Base-by-base conservation (phyloP, 2,797 vertebrate genomes). In the Linurgus olivaceus region DNA sequence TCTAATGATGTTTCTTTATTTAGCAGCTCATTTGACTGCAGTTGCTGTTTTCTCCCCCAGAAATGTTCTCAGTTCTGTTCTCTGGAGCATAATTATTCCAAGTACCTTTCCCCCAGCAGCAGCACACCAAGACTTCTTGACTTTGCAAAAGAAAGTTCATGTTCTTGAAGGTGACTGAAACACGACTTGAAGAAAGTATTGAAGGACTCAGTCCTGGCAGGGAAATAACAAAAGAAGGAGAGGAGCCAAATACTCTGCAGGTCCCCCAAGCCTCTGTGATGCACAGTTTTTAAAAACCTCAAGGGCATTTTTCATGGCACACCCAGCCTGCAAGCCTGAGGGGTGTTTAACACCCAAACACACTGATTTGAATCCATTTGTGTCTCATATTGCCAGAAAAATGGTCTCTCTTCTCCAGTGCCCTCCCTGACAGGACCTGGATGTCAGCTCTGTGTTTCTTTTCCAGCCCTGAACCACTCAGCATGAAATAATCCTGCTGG, bases 1-100 rank as follows among this genome's bases (percentile, higher is more conserved):
- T 82, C 61, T 72, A 58, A 79, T 44, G 78, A 82, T 52, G 96
- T 94, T 98, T 96, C 97, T 91, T 95, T 90, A 95, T 96, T 97
- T 96, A 97, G 80, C 79, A 33, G 76, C 80, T 90, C 44, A 16
- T 96, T 96, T 95, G 78, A 68, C 90, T 82, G 88, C 65, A 95
- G 18, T 89, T 93, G 94, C 94, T 96, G 79, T 55, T 70, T 50
- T 96, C 86, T 78, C 89, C 80, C 63, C 86, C 44, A 82, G 38
- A 74, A 95, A 91, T 14, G 51, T 86, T 93, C 93, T 86, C 85
- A 92, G 87, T 76, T 90, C 91, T 86, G 76, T 90, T 97, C 95
- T 90, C 74, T 73, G 52, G 80, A 93, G 94, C 61, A 25, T 86
- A 81, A 92, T 81, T 72, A 52, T 37, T 71, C 47, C 72, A 83